Evolutionary conservation across 2,888 invertebrate species (phyloP).

Genomic region (Oligia strigilis): DNA sequence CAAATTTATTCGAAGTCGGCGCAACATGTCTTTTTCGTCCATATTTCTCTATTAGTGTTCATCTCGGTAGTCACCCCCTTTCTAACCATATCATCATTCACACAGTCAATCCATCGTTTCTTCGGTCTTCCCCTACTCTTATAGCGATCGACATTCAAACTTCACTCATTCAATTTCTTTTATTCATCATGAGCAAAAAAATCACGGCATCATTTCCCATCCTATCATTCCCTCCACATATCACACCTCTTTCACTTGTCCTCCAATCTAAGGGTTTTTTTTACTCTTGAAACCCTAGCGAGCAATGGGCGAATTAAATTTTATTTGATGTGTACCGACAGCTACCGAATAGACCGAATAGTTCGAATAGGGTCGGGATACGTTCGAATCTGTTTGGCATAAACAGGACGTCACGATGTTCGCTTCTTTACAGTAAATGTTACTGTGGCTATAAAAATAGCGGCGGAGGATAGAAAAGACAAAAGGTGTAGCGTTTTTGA

Average conservation of each 20-base stretch:
- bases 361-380: constrained; percentile 67
- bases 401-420: constrained; percentile 83
- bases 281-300: constrained; percentile 65
- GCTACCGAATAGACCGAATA: constrained; percentile 82
- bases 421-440: constrained; percentile 72
- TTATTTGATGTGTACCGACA: constrained; percentile 82
- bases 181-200: constrained; percentile 1
- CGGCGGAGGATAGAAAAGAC: constrained; percentile 18
- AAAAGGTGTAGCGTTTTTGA: constrained; percentile 8
- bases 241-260: constrained; percentile 34
- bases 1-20: neutral
- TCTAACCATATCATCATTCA: neutral
- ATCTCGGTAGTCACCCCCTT: neutral
- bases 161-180: neutral
- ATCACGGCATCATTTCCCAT: neutral
- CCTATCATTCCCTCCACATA: constrained; percentile 18
- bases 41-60: neutral
- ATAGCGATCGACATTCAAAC: neutral
- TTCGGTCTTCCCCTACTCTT: neutral
- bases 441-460: constrained; percentile 40
- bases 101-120: neutral
- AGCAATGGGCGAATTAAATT: constrained; percentile 87
- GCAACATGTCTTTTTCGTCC: neutral
- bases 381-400: constrained; percentile 75
- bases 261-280: constrained; percentile 45